These are phyloP conservation scores for Lerista edwardsae DNA, from an alignment of 2,797 vertebrate species.

Conservation along the genomic window DNA sequence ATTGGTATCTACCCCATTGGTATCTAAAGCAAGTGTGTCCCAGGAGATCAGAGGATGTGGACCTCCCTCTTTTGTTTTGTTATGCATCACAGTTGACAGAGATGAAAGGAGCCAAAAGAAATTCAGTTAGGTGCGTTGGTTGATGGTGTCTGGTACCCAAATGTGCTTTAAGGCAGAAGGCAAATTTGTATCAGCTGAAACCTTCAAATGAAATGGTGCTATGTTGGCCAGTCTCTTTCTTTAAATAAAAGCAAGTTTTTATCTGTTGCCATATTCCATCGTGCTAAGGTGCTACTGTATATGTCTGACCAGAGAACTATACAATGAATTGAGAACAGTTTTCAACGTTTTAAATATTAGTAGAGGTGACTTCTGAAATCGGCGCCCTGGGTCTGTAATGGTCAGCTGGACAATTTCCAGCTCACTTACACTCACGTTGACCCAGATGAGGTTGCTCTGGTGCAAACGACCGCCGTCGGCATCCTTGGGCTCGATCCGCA, in stretches of 20 bases:
- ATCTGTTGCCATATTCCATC: conserved; percentile 72
- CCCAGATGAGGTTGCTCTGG: not conserved
- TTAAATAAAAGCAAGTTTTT: not conserved
- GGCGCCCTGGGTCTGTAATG: not conserved
- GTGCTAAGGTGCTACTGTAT: conserved; percentile 78
- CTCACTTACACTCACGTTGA: not conserved
- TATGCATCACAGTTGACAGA: conserved; percentile 6
- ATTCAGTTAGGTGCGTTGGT: conserved; percentile 71
- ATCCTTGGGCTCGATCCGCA: not conserved
- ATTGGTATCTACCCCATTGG: no score
- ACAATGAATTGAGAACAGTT: conserved; percentile 51
- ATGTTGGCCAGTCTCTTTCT: conserved; percentile 10
- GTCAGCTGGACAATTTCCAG: not conserved
- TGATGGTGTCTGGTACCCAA: conserved; percentile 71
- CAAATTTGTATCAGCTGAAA: conserved; percentile 75
- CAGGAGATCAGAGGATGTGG: not conserved
- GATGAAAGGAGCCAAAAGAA: conserved; percentile 53
- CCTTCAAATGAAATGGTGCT: conserved; percentile 79
- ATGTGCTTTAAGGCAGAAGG: conserved; percentile 74
- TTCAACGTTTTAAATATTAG: conserved; percentile 31
- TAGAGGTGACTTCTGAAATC: conserved; percentile 34
- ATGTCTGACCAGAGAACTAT: conserved; percentile 70
- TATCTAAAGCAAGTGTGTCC: no score
- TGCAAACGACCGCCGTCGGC: not conserved
- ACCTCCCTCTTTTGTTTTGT: not conserved